These are phyloP conservation scores for Platyura marginata DNA, from an alignment of 1,140 invertebrate genomes.

Conservation along the genomic window DNA sequence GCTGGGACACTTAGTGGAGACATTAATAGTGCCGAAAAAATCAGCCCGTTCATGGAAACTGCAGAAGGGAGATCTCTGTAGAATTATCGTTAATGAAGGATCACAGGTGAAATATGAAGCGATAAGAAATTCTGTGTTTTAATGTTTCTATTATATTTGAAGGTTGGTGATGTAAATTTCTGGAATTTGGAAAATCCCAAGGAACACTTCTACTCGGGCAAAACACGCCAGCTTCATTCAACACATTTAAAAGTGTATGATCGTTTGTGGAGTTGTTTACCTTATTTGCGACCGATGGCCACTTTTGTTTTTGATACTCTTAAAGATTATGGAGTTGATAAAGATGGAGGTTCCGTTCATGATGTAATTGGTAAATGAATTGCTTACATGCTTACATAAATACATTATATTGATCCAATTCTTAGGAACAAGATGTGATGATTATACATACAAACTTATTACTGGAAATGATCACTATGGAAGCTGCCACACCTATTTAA, in stretches of 20 bases:
- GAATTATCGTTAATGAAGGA: constrained; percentile 23
- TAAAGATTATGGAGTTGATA: constrained; percentile 25
- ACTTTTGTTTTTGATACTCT: constrained; percentile 28
- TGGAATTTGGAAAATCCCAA: constrained; percentile 27
- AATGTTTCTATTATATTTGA: neutral
- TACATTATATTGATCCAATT: neutral
- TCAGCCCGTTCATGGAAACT: constrained; percentile 21
- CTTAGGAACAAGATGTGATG: constrained; percentile 24
- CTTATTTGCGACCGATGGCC: constrained; percentile 28
- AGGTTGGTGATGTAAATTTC: constrained; percentile 25
- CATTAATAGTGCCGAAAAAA: constrained; percentile 21
- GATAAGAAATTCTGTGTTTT: neutral
- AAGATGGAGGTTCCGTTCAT: constrained; percentile 27
- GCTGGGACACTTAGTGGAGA: constrained; percentile 14
- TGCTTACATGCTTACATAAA: no score
- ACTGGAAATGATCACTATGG: constrained; percentile 22
- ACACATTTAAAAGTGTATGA: constrained; percentile 26
- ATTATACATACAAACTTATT: constrained; percentile 28
- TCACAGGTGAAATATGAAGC: constrained; percentile 15
- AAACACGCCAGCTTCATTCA: constrained; percentile 27
- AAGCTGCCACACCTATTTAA: constrained; percentile 28
- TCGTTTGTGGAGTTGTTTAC: constrained; percentile 27
- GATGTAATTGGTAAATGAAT: constrained; percentile 25
- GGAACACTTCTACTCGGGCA: constrained; percentile 28
- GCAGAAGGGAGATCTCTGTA: constrained; percentile 22